These are phyloP conservation scores for Tribolium madens DNA, from an alignment of 1,140 invertebrate species.

Conservation along the genomic window DNA sequence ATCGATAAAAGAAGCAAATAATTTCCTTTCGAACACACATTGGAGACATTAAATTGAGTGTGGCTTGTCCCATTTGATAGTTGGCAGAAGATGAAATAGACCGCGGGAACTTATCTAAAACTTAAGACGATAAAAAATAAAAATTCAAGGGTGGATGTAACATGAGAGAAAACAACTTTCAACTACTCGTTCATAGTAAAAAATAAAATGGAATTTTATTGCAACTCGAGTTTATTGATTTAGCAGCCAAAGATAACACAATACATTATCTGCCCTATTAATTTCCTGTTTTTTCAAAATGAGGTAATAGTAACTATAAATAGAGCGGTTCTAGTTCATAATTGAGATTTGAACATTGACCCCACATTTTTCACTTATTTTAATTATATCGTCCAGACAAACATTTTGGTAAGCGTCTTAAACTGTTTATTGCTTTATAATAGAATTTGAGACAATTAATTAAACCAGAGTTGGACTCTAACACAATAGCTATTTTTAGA, in stretches of 20 bases:
- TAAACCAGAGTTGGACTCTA: not conserved
- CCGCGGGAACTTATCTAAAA: not conserved
- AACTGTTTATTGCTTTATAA: constrained; percentile 26
- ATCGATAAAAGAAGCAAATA: constrained; percentile 29
- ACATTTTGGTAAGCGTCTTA: not conserved
- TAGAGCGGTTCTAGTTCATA: constrained; percentile 13
- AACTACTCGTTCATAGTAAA: not conserved
- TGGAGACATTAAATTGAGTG: constrained; percentile 8
- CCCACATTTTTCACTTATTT: constrained; percentile 37
- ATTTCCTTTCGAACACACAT: constrained; percentile 7
- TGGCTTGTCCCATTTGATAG: constrained; percentile 5
- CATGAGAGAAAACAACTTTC: not conserved
- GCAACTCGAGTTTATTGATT: not conserved
- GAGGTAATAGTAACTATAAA: constrained; percentile 25
- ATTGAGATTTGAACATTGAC: constrained; percentile 35
- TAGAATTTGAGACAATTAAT: constrained; percentile 31
- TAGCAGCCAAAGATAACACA: not conserved
- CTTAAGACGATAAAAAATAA: constrained; percentile 2
- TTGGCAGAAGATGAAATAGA: constrained; percentile 3
- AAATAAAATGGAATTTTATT: constrained; percentile 8
- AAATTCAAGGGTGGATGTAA: not conserved
- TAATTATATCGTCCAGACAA: constrained; percentile 31
- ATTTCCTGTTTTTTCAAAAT: constrained; percentile 23
- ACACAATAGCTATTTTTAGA: constrained; percentile 4
- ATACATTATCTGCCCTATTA: constrained; percentile 26